These are phyloP conservation scores for Stenotaenia linearis DNA, from an alignment of 2,888 invertebrate genomes.

Conservation along the genomic window DNA sequence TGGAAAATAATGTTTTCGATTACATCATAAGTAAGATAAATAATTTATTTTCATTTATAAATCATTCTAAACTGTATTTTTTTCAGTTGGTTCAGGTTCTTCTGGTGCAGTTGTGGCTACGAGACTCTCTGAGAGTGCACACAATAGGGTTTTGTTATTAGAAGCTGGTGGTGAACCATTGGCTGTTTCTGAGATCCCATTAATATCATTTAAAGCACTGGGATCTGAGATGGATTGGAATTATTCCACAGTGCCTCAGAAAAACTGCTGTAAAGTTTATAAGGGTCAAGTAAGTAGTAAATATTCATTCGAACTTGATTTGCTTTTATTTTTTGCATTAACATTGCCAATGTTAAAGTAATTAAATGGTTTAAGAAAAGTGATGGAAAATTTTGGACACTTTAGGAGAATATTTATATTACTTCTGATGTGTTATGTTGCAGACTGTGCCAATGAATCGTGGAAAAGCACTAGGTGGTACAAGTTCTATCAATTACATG, in stretches of 20 bases:
- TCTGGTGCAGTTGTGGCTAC: conserved; percentile 32
- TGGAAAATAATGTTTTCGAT: background rate
- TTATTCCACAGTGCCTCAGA: conserved; percentile 41
- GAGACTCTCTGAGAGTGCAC: conserved; percentile 31
- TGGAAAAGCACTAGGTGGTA: conserved; percentile 50
- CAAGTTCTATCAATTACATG: conserved; percentile 51
- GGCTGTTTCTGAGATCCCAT: conserved; percentile 80
- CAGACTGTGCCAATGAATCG: conserved; percentile 37
- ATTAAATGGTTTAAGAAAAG: background rate
- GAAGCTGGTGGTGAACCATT: conserved; percentile 52
- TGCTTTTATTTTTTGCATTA: background rate
- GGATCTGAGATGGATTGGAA: conserved; percentile 50
- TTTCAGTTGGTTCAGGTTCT: conserved; percentile 34
- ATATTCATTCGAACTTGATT: background rate
- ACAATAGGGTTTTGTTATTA: conserved; percentile 41
- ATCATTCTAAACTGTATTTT: background rate
- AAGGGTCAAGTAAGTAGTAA: background rate
- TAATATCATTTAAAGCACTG: conserved; percentile 80
- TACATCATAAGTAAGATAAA: background rate
- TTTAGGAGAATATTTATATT: too few species aligned
- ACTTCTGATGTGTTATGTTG: background rate
- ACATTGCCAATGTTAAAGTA: background rate
- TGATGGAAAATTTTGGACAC: too few species aligned
- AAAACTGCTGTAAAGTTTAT: conserved; percentile 17
- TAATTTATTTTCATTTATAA: background rate